Percentiles rank a stretch among this genome's conserved stretches.
These are phyloP conservation scores for Theropithecus gelada DNA, from an alignment of 2,113 vertebrate genomes.

Conservation along the genomic window DNA sequence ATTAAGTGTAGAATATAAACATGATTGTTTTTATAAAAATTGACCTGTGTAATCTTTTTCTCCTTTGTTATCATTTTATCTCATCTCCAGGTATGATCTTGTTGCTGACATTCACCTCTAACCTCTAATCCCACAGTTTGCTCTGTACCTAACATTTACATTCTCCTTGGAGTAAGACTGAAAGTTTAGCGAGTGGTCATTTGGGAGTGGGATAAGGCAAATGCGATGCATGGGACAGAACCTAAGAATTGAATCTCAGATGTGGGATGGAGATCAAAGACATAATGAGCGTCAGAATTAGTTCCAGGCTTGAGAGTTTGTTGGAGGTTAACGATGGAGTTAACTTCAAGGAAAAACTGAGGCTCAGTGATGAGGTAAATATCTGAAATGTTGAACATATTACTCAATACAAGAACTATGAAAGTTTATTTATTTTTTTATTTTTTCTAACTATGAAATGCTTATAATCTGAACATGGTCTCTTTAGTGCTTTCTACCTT, in stretches of 20 bases:
- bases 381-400: background rate
- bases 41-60: background rate
- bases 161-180: background rate
- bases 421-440: background rate
- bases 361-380: background rate
- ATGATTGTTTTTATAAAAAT: background rate
- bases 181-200: background rate
- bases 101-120: background rate
- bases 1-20: background rate
- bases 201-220: background rate
- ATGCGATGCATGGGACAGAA: background rate
- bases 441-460: background rate
- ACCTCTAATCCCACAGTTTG: background rate
- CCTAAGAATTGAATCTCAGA: background rate
- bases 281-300: background rate
- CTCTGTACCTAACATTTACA: background rate
- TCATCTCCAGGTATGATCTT: background rate
- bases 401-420: background rate
- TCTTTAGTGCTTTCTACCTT: background rate
- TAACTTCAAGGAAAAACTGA: background rate
- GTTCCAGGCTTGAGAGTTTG: background rate
- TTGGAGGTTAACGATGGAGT: background rate
- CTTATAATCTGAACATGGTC: background rate
- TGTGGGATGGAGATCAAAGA: background rate
- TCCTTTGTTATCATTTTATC: background rate